phyloP scores from a whole-genome alignment of 1,140 invertebrate species.

The Trichonephila clavata region DNA sequence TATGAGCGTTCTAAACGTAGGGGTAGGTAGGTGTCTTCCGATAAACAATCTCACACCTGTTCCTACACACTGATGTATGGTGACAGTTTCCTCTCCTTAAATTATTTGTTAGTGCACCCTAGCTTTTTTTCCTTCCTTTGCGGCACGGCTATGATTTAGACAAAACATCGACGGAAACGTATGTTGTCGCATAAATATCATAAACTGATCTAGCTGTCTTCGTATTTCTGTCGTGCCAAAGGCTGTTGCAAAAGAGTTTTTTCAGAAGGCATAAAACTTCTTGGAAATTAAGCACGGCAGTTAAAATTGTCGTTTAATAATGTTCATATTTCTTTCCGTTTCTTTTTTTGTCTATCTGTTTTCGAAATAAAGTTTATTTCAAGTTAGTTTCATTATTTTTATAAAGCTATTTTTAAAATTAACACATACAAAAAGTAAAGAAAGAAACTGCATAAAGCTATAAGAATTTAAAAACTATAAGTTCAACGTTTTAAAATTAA shows the following conservation, averaged over 20 bases:
- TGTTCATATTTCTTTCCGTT: neutral
- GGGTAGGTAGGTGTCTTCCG: neutral
- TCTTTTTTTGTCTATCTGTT: neutral
- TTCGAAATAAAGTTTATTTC: neutral
- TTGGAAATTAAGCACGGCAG: neutral
- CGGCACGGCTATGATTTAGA: constrained; percentile 31
- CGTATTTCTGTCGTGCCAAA: neutral
- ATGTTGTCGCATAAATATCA: constrained; percentile 52
- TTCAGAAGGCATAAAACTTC: neutral
- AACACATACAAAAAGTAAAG: too few species aligned
- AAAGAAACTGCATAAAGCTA: too few species aligned
- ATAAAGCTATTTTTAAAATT: too few species aligned
- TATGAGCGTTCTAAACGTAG: neutral
- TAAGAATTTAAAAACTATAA: too few species aligned
- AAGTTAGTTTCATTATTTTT: too few species aligned
- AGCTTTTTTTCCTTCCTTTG: neutral
- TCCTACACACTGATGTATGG: constrained; percentile 20
- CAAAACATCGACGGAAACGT: neutral
- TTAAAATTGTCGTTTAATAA: neutral
- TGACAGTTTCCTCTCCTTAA: constrained; percentile 45
- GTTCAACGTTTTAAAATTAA: too few species aligned
- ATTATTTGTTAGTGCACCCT: neutral
- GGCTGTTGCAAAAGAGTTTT: neutral
- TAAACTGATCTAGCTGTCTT: neutral
- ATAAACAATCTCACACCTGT: constrained; percentile 47